phyloP scores from a whole-genome alignment of 2,888 invertebrate genomes.

The Zaprionus bogoriensis region DNA sequence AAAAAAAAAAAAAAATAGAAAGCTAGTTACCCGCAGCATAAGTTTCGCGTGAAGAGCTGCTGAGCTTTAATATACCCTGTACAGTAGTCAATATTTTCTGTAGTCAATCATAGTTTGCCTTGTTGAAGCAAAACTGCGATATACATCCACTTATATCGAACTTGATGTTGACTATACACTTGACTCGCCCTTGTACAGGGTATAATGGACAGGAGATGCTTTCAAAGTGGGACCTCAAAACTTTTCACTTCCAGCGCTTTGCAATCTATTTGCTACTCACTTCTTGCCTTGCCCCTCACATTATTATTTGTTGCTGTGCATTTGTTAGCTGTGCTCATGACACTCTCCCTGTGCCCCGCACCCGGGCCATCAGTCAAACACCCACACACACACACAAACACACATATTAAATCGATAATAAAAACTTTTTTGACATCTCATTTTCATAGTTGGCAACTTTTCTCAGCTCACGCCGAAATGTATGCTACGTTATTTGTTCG shows the following conservation, averaged over 20 bases:
- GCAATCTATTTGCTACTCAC: slow-evolving; percentile 59
- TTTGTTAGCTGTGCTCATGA: slow-evolving; percentile 51
- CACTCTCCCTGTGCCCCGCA: too few relatives aligned
- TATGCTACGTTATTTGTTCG: slow-evolving; percentile 33
- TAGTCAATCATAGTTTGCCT: too few relatives aligned
- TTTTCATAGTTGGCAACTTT: slow-evolving; percentile 76
- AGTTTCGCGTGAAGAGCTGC: neutral
- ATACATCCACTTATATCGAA: neutral
- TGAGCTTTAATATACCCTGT: slow-evolving; percentile 1
- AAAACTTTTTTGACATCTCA: slow-evolving; percentile 78
- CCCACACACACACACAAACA: neutral
- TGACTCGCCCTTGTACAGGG: neutral
- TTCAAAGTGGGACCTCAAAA: slow-evolving; percentile 34
- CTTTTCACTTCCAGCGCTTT: slow-evolving; percentile 53
- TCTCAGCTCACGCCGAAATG: slow-evolving; percentile 40
- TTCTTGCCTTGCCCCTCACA: slow-evolving; percentile 34
- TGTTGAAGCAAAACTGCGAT: too few relatives aligned
- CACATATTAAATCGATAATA: slow-evolving; percentile 76
- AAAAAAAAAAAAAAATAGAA: slow-evolving; percentile 35
- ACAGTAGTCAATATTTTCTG: too few relatives aligned
- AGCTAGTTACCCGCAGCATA: slow-evolving; percentile 4
- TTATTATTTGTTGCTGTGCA: slow-evolving; percentile 59
- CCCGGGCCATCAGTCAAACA: neutral
- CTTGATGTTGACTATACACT: neutral
- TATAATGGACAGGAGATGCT: slow-evolving; percentile 11